These are phyloP conservation scores for Schlechtendalia chinensis DNA, from an alignment of 1,140 invertebrate species.

Conservation along the genomic window DNA sequence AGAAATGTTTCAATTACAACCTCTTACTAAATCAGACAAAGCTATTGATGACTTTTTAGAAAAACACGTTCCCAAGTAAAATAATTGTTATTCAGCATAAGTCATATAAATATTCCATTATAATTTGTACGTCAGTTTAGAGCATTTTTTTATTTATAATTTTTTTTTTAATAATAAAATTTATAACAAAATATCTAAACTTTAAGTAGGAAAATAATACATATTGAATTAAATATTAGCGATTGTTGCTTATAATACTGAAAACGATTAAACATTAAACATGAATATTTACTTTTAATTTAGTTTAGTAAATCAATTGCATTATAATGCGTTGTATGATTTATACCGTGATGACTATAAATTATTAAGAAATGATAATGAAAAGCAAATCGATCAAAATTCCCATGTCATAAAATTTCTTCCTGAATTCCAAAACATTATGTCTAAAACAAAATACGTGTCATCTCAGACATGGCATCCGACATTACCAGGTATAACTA, in stretches of 20 bases:
- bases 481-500: conserved; percentile 14
- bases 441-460: conserved; percentile 1
- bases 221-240: too few relatives aligned
- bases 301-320: background rate
- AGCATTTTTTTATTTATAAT: too few relatives aligned
- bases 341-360: conserved; percentile 40
- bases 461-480: conserved; percentile 26
- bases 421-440: conserved; percentile 13
- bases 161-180: too few relatives aligned
- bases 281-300: too few relatives aligned
- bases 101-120: too few relatives aligned
- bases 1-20: conserved; percentile 26
- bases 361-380: background rate
- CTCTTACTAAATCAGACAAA: background rate
- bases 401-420: background rate
- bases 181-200: too few relatives aligned
- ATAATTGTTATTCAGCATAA: background rate
- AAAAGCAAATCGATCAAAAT: background rate
- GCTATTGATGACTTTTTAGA: conserved; percentile 11
- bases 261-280: too few relatives aligned
- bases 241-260: too few relatives aligned
- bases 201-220: too few relatives aligned
- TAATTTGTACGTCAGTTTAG: too few relatives aligned
- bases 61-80: conserved; percentile 34
- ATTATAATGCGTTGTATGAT: conserved; percentile 23